Evolutionary conservation across 2,797 vertebrate species (phyloP).

Genomic region (Sebastes iracundus): DNA sequence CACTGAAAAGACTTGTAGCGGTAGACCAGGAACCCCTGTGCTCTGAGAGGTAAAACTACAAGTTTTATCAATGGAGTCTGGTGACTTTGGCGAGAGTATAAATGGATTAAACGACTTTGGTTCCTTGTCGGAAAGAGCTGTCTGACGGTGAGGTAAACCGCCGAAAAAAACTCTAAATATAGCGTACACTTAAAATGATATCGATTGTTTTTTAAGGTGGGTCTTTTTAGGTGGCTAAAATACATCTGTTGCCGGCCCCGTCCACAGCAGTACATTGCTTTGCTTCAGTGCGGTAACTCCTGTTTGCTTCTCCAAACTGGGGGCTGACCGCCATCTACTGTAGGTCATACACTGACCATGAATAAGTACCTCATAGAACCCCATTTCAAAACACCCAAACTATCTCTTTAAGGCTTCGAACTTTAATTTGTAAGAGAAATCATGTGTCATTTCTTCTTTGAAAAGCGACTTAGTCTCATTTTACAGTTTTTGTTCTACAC

Average conservation of each 20-base stretch:
- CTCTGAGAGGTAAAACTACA: background rate
- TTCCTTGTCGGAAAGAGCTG: background rate
- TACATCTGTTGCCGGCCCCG: no score
- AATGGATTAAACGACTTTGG: fast-evolving
- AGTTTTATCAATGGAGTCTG: background rate
- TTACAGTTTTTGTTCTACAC: background rate
- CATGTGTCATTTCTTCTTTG: background rate
- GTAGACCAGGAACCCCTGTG: background rate
- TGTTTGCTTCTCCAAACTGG: no score
- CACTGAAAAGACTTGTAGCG: no score
- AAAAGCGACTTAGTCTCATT: background rate
- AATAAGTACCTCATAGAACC: background rate
- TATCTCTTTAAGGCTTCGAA: background rate
- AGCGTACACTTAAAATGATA: no score
- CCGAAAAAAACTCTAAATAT: background rate
- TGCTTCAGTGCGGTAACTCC: no score
- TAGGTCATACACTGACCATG: background rate
- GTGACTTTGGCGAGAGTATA: background rate
- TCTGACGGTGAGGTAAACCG: background rate
- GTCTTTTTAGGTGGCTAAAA: no score
- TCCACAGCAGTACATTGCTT: no score
- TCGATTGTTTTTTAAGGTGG: no score
- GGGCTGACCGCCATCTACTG: background rate
- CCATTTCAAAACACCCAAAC: no score
- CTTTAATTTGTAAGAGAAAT: background rate